Base-by-base conservation (phyloP, 1,140 invertebrate genomes). In the Luehdorfia chinensis region DNA sequence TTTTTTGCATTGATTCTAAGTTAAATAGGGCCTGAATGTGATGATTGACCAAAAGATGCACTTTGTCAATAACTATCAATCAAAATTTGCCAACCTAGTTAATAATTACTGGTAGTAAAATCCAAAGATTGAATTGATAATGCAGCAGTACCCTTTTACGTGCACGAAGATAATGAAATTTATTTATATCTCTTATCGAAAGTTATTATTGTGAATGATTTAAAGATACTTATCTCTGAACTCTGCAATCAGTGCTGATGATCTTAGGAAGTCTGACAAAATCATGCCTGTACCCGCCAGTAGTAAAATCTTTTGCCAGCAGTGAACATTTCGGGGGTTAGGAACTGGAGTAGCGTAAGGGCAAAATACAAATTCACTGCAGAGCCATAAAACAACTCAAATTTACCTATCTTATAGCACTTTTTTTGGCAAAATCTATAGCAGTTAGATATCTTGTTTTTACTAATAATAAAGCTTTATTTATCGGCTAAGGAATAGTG, bases 71-170 rank as follows among this genome's bases (percentile, higher is more conserved):
- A 30, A 4, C 27, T 11, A 5, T 30, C n/a, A n/a, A n/a, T n/a
- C n/a, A n/a, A n/a, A n/a, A n/a, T n/a, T n/a, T n/a, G n/a, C 58
- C 65, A 68, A n/a, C 55, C 60, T 11, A 61, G 21, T 15, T 14
- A n/a, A 44, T 64, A 60, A 45, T 55, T 63, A 15, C n/a, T 11
- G 4, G 51, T 33, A n/a, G 48, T 58, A 25, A 59, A 50, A 5
- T 44, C 36, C 14, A 59, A 46, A 5, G 54, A 51, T 4, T 49
- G 23, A 5, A 62, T 51, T 6, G 55, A 21, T 1, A 51, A 14
- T 2, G 50, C 44, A 18, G 54, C 54, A 19, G 54, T 45, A 4
- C 47, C 54, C 9, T 57, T 47, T 5, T 57, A 12, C n/a, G 41
- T 6, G 54, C 32, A 21, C 47, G 34, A 4, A 61, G 36, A 46